A percentile compares a stretch with the other conserved stretches of the same genome.
Evolutionary conservation across 2,113 vertebrate genomes (phyloP).

Genomic region (Callithrix jacchus): DNA sequence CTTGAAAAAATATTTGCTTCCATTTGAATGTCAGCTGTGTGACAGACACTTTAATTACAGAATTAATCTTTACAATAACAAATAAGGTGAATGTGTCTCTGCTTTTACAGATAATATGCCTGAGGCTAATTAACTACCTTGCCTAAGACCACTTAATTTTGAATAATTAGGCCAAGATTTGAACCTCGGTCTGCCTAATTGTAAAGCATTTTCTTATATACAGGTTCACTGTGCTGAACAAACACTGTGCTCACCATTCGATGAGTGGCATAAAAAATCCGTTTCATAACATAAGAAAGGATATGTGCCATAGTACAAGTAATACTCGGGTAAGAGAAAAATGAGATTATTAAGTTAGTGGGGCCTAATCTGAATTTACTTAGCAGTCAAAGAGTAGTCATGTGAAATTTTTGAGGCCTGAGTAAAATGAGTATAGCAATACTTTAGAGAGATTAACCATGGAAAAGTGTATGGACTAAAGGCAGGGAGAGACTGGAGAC

Average conservation of each 20-base stretch:
- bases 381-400: neutral
- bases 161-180: neutral
- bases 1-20: neutral
- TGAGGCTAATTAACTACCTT: neutral
- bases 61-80: slow-evolving; percentile 18
- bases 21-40: neutral
- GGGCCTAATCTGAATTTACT: neutral
- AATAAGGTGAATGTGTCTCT: neutral
- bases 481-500: neutral
- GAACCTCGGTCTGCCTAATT: neutral
- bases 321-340: neutral
- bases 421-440: neutral
- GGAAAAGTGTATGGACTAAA: neutral
- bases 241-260: neutral
- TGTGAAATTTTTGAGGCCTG: neutral
- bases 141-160: neutral
- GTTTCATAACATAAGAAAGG: neutral
- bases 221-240: neutral
- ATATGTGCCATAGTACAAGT: neutral
- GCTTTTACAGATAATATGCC: neutral
- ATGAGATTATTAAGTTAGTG: neutral
- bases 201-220: neutral
- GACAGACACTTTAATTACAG: neutral
- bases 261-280: neutral
- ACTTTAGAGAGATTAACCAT: neutral